Percentiles rank a stretch among this genome's conserved stretches.
Conservation (phyloP, 2,888 invertebrate species). For the Aporophyla nigra region DNA sequence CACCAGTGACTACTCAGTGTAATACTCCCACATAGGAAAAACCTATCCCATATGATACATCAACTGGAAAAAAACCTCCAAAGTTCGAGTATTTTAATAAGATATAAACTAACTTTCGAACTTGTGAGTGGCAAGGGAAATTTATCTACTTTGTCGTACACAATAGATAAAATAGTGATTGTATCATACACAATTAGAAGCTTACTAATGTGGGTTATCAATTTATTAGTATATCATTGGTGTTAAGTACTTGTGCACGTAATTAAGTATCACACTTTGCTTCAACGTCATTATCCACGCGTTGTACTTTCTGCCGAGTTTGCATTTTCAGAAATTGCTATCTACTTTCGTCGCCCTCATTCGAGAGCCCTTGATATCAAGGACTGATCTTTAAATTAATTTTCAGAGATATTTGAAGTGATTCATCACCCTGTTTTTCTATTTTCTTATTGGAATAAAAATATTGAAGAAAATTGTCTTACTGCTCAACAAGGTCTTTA, state of each 20-base stretch:
- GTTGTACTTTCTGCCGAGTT: neutral
- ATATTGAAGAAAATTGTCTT: neutral
- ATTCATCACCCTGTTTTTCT: conserved; percentile 27
- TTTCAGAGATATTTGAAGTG: conserved; percentile 28
- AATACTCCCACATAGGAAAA: neutral
- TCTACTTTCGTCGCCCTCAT: conserved; percentile 17
- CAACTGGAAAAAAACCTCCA: neutral
- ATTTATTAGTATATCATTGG: conserved; percentile 16
- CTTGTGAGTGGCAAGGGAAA: neutral
- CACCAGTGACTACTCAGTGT: neutral
- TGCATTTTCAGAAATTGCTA: conserved; percentile 18
- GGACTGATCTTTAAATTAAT: conserved; percentile 41
- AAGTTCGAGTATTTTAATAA: neutral
- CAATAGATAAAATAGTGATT: conserved; percentile 28
- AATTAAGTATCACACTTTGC: conserved; percentile 10
- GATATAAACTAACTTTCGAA: neutral
- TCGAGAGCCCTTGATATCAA: conserved; percentile 39
- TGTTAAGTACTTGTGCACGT: conserved; percentile 19
- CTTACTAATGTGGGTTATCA: conserved; percentile 42
- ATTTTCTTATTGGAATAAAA: conserved; percentile 31
- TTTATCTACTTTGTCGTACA: neutral
- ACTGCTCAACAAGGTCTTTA: neutral
- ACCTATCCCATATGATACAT: neutral
- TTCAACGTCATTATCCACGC: conserved; percentile 24
- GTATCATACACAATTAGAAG: conserved; percentile 22